Evolutionary conservation across 2,888 invertebrate genomes (phyloP).

Genomic region (Drosophila atripex): DNA sequence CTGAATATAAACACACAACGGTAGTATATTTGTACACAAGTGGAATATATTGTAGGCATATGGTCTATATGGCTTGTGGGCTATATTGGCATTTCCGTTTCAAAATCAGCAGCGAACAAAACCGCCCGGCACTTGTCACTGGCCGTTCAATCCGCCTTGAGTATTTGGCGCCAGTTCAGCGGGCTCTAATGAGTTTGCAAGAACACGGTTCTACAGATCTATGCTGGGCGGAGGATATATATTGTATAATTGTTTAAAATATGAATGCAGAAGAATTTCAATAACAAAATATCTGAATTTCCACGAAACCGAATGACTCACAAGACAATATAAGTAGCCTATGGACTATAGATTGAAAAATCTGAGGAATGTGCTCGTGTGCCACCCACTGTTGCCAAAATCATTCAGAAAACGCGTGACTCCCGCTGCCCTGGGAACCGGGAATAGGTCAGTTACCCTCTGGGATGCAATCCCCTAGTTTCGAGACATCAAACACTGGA

Average conservation of each 20-base stretch:
- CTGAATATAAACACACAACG: constrained; percentile 43
- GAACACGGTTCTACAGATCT: constrained; percentile 20
- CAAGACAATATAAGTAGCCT: not conserved
- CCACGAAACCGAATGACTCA: constrained; percentile 57
- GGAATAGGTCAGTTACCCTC: constrained; percentile 41
- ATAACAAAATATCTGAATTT: constrained; percentile 50
- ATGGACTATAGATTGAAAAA: constrained; percentile 17
- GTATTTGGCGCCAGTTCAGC: constrained; percentile 58
- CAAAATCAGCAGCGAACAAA: constrained; percentile 12
- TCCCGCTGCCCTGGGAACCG: not conserved
- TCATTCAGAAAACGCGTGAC: constrained; percentile 48
- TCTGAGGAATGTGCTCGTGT: constrained; percentile 56
- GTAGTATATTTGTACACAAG: constrained; percentile 36
- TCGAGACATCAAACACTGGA: constrained; percentile 14
- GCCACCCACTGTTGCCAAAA: constrained; percentile 36
- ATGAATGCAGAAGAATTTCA: constrained; percentile 32
- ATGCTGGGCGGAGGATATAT: constrained; percentile 31
- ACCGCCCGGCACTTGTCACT: constrained; percentile 58
- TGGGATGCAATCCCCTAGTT: constrained; percentile 3
- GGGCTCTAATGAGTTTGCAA: constrained; percentile 15
- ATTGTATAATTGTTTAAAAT: constrained; percentile 12
- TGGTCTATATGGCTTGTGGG: constrained; percentile 24
- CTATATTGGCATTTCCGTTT: constrained; percentile 70
- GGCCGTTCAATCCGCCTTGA: constrained; percentile 32
- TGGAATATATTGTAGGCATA: constrained; percentile 35